A percentile compares a stretch with the other conserved stretches of the same genome.
phyloP scores from a whole-genome alignment of 2,888 invertebrate genomes.

The Ypsolopha sequella region DNA sequence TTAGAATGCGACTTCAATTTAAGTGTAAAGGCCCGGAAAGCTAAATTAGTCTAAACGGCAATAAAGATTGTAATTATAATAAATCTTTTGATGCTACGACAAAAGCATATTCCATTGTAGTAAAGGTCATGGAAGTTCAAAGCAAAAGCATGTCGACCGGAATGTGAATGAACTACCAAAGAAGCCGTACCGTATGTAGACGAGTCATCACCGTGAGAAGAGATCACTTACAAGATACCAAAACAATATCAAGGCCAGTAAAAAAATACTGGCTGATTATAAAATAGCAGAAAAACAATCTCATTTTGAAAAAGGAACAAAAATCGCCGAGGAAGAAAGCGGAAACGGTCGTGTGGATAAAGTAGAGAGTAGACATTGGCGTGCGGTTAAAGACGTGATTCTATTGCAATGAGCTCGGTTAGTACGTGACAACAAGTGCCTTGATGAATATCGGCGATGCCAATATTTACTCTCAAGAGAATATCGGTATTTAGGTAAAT shows the following conservation, averaged over 20 bases:
- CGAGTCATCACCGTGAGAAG: slow-evolving; percentile 25
- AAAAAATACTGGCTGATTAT: neutral
- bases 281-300: slow-evolving; percentile 6
- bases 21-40: no score
- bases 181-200: slow-evolving; percentile 2
- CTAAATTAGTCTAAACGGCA: neutral
- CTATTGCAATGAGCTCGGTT: slow-evolving; percentile 18
- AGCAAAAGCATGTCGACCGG: slow-evolving; percentile 10
- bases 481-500: slow-evolving; percentile 23
- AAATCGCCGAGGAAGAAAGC: slow-evolving; percentile 29
- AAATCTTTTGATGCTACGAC: neutral
- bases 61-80: neutral
- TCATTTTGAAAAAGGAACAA: slow-evolving; percentile 4
- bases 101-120: neutral
- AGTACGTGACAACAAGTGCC: slow-evolving; percentile 23
- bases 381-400: slow-evolving; percentile 29
- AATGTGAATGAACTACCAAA: slow-evolving; percentile 29
- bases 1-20: no score
- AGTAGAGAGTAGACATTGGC: slow-evolving; percentile 6
- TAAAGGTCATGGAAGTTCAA: slow-evolving; percentile 1
- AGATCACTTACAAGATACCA: slow-evolving; percentile 17
- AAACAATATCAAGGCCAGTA: slow-evolving; percentile 15
- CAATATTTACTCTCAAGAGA: slow-evolving; percentile 17
- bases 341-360: slow-evolving; percentile 21
- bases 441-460: slow-evolving; percentile 3